These are phyloP conservation scores for Semnornis frantzii DNA, from an alignment of 2,113 vertebrate genomes.

Conservation along the genomic window DNA sequence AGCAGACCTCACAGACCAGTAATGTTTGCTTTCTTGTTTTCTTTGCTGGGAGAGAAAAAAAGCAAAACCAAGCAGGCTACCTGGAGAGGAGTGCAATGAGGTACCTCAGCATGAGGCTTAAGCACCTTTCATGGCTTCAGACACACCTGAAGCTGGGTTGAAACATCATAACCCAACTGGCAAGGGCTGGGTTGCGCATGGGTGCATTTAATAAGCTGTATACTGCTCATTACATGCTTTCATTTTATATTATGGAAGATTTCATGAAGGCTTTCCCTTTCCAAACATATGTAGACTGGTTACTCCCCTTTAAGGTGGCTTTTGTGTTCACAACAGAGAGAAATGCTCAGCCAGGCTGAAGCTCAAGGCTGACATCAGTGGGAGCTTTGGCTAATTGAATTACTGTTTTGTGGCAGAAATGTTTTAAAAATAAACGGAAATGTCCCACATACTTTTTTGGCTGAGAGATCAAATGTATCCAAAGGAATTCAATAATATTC, in stretches of 20 bases:
- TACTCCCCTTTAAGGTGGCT: constrained; percentile 34
- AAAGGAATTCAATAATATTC: constrained; percentile 73
- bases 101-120: background rate
- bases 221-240: constrained; percentile 32
- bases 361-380: constrained; percentile 62
- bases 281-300: constrained; percentile 39
- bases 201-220: constrained; percentile 11
- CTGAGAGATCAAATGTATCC: constrained; percentile 69
- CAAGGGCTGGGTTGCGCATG: background rate
- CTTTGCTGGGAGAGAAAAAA: background rate
- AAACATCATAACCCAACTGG: background rate
- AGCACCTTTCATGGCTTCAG: background rate
- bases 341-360: constrained; percentile 26
- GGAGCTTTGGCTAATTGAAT: constrained; percentile 65
- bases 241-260: constrained; percentile 24
- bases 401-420: constrained; percentile 69
- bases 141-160: background rate
- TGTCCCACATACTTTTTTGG: constrained; percentile 68
- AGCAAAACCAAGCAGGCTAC: background rate
- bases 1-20: background rate
- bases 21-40: background rate
- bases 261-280: constrained; percentile 44
- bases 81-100: fast-evolving
- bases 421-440: constrained; percentile 72
- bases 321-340: constrained; percentile 16